These are phyloP conservation scores for Clarias pachynema DNA, from an alignment of 2,797 vertebrate species.

Conservation along the genomic window DNA sequence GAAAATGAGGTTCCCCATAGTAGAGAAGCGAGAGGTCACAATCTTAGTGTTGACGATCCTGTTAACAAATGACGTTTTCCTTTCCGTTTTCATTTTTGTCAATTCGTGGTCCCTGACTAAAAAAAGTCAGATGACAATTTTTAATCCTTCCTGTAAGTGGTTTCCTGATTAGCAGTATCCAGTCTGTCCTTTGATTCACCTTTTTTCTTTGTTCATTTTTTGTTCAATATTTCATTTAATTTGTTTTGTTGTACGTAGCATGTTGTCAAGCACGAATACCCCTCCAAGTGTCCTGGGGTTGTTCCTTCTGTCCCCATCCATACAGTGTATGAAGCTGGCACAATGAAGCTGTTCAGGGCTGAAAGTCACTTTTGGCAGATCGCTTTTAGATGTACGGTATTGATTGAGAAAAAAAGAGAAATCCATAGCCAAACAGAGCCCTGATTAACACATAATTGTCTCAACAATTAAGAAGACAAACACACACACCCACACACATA, in stretches of 20 bases:
- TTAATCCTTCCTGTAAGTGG: constrained; percentile 24
- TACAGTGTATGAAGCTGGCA: constrained; percentile 8
- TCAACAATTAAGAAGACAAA: constrained; percentile 26
- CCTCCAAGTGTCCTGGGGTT: constrained; percentile 3
- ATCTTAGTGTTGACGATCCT: constrained; percentile 17
- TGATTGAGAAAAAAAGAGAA: not conserved
- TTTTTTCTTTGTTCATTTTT: constrained; percentile 9
- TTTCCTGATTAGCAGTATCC: constrained; percentile 37
- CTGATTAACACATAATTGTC: not conserved
- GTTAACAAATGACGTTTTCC: constrained; percentile 17
- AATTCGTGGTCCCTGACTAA: constrained; percentile 22
- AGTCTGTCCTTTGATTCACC: constrained; percentile 25
- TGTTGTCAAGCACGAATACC: constrained; percentile 25
- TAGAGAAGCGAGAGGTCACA: constrained; percentile 41
- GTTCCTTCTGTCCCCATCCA: constrained; percentile 33
- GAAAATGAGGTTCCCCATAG: constrained; percentile 57
- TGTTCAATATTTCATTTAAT: not conserved
- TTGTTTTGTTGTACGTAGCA: constrained; percentile 13
- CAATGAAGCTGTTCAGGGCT: constrained; percentile 25
- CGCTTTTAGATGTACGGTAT: not conserved
- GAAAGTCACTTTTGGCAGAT: constrained; percentile 8
- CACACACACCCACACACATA: not conserved
- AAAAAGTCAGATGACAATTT: constrained; percentile 41
- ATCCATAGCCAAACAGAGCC: constrained; percentile 20
- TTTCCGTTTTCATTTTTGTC: constrained; percentile 25